phyloP scores from a whole-genome alignment of 2,888 invertebrate species.

The Polydrusus tereticollis region DNA sequence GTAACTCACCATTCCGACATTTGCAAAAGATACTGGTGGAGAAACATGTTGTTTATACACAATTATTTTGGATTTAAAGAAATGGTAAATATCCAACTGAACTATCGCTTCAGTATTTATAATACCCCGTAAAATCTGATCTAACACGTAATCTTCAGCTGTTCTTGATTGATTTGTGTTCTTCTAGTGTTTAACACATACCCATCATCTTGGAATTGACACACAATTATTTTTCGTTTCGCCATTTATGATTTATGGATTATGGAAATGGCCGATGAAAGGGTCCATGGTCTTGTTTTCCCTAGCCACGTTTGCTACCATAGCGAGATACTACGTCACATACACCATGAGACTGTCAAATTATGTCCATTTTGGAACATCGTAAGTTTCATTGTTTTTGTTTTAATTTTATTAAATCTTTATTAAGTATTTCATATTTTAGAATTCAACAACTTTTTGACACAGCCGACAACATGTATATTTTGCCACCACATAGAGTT shows the following conservation, averaged over 20 bases:
- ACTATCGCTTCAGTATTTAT: no score
- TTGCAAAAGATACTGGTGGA: conserved; percentile 79
- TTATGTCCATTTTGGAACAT: conserved; percentile 77
- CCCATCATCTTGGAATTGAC: conserved; percentile 80
- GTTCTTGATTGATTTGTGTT: no score
- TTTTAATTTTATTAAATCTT: neutral
- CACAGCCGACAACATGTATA: conserved; percentile 79
- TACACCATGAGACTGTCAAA: conserved; percentile 73
- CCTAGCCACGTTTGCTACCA: conserved; percentile 71
- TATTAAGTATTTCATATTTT: conserved; percentile 53
- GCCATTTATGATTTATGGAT: conserved; percentile 71
- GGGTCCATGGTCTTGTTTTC: conserved; percentile 67
- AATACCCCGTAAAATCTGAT: no score
- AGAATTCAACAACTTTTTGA: conserved; percentile 76
- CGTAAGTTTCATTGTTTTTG: conserved; percentile 69
- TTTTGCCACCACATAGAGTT: conserved; percentile 74
- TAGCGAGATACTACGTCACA: conserved; percentile 74
- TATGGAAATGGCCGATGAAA: conserved; percentile 75
- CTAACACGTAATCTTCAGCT: no score
- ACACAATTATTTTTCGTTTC: conserved; percentile 76
- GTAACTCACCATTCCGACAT: conserved; percentile 77
- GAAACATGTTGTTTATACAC: conserved; percentile 78
- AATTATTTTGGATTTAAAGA: conserved; percentile 81
- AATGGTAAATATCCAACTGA: conserved; percentile 71
- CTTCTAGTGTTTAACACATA: conserved; percentile 78